Base-by-base conservation (phyloP, 2,113 vertebrate genomes). In the Hippocampus barbouri region DNA sequence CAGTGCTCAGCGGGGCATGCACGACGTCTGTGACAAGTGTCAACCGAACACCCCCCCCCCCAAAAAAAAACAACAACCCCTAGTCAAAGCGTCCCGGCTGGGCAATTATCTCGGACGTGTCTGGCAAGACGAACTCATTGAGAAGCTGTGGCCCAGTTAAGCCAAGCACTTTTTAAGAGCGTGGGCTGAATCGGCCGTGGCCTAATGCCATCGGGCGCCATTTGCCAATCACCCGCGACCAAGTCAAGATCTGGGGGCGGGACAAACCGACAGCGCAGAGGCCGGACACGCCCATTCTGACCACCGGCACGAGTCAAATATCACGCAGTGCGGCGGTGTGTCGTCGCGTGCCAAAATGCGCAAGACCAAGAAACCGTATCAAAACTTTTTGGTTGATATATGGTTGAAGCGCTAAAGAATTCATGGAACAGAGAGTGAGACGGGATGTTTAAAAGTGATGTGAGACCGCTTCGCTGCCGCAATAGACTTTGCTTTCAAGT, bases 201-300 rank as follows among this genome's bases (percentile, higher is more conserved):
- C 76, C 89, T 92, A 91, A 92, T 89, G 89, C 91, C 91, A 92
- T 92, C 90, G 90, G 88, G 88, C 89, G 89, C 91, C 89, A 86
- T 90, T 88, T 91, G 82, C 85, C 88, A 91, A 91, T 92, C 91
- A 92, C 84, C 86, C 91, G 86, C 92, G 90, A 90, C 90, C 85
- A 89, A 91, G 86, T 88, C 83, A 89, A 89, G 23, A 92, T 91
- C 90, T 87, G 90, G 88, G 83, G 56, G 83, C 66, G 71, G 75
- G 84, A 77, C 83, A 85, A 85, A 85, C 75, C 73, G 88, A 77
- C 77, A 74, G n/a, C 67, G 82, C 77, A 72, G 80, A 73, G 73
- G 79, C 67, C 66, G 67, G 73, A 75, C 81, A 70, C 77, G 67
- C 83, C 73, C 78, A 82, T 79, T 43, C 64, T 51, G 66, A 82